Conservation (phyloP, 1,140 invertebrate species). For the Spodoptera litura region DNA sequence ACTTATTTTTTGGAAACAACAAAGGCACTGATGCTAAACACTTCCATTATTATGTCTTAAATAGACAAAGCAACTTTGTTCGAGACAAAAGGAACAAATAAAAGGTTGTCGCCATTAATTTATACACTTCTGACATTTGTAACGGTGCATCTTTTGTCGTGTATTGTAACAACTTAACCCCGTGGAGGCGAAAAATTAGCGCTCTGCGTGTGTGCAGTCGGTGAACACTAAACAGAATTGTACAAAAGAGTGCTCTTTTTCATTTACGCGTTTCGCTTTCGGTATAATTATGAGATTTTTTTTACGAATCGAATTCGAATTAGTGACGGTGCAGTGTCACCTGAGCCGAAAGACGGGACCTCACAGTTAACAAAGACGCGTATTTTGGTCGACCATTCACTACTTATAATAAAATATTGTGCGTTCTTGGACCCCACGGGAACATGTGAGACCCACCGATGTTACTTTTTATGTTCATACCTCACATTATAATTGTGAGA, state of each 20-base stretch:
- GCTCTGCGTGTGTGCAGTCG: conserved; percentile 71
- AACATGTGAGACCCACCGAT: conserved; percentile 60
- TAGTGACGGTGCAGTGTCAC: conserved; percentile 80
- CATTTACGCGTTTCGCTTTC: conserved; percentile 59
- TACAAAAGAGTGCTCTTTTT: conserved; percentile 58
- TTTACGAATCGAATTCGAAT: conserved; percentile 66
- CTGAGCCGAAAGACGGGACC: conserved; percentile 77
- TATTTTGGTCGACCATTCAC: conserved; percentile 81
- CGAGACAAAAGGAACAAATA: conserved; percentile 78
- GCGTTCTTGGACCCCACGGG: conserved; percentile 71
- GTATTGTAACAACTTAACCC: conserved; percentile 63
- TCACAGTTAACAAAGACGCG: conserved; percentile 72
- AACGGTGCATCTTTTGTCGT: conserved; percentile 78
- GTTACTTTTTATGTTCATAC: conserved; percentile 70
- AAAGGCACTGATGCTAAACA: conserved; percentile 83
- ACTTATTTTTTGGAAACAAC: conserved; percentile 72
- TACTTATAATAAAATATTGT: conserved; percentile 80
- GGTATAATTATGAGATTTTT: conserved; percentile 52
- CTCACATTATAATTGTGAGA: conserved; percentile 74
- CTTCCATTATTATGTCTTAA: conserved; percentile 79
- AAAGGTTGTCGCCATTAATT: conserved; percentile 83
- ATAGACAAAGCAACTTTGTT: conserved; percentile 81
- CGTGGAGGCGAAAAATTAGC: conserved; percentile 74
- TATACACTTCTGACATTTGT: conserved; percentile 80
- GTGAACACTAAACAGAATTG: conserved; percentile 49